Conservation (phyloP, 1,140 invertebrate species). For the Schlechtendalia chinensis region DNA sequence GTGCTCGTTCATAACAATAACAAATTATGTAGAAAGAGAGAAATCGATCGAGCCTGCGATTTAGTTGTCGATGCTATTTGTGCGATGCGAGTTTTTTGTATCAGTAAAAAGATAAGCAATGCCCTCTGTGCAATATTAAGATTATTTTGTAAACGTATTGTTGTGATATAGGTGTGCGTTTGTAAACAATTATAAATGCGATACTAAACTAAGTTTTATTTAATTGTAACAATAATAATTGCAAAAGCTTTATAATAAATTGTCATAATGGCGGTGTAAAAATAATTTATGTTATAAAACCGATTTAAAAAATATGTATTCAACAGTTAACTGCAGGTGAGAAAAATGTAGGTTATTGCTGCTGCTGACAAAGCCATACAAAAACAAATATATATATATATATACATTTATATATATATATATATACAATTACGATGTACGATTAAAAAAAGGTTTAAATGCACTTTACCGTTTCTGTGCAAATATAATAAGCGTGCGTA, state of each 20-base stretch:
- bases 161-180: no score
- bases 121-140: background rate
- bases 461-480: background rate
- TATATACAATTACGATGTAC: background rate
- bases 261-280: background rate
- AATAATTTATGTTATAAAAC: no score
- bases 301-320: conserved; percentile 29
- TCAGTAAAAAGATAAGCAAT: background rate
- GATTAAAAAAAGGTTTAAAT: background rate
- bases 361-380: conserved; percentile 5
- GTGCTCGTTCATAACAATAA: background rate
- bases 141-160: conserved; percentile 14
- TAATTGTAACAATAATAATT: no score
- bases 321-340: background rate
- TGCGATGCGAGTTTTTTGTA: background rate
- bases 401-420: background rate
- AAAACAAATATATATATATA: background rate
- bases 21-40: background rate
- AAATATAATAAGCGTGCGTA: no score
- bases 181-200: no score
- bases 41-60: conserved; percentile 21
- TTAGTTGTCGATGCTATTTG: background rate
- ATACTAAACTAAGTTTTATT: no score
- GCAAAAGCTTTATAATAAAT: no score
- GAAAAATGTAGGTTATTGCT: conserved; percentile 25